Evolutionary conservation across 2,113 vertebrate species (phyloP).

Genomic region (Eurypyga helias): DNA sequence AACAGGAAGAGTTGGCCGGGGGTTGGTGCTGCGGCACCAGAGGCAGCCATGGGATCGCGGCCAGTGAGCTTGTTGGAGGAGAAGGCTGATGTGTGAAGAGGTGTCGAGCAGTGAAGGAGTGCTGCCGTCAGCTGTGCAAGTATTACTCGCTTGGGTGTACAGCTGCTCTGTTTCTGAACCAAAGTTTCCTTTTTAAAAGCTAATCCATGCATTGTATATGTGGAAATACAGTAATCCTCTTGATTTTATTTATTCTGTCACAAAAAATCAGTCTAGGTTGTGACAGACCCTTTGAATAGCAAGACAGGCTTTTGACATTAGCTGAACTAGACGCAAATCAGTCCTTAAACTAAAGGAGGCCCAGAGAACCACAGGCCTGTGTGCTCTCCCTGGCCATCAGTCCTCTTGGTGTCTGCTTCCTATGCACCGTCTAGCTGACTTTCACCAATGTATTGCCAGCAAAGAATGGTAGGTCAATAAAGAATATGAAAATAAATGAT

Average conservation of each 20-base stretch:
- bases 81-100: not conserved
- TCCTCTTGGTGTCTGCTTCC: not conserved
- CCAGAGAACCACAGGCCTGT: not conserved
- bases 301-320: not conserved
- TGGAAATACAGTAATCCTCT: not conserved
- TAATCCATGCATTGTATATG: not conserved
- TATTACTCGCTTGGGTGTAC: not conserved
- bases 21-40: not conserved
- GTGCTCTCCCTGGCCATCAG: not conserved
- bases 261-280: not conserved
- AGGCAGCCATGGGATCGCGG: not conserved
- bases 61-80: not conserved
- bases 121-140: not conserved
- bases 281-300: not conserved
- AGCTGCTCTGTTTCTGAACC: not conserved
- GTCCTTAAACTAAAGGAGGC: not conserved
- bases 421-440: not conserved
- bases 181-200: not conserved
- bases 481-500: not conserved
- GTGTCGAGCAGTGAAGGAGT: not conserved
- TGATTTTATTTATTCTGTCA: not conserved
- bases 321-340: not conserved
- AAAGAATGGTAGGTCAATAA: not conserved
- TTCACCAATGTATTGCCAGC: not conserved
- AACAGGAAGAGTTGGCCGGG: not conserved